Conservation (phyloP, 2,888 invertebrate genomes). For the Lycia hirtaria region DNA sequence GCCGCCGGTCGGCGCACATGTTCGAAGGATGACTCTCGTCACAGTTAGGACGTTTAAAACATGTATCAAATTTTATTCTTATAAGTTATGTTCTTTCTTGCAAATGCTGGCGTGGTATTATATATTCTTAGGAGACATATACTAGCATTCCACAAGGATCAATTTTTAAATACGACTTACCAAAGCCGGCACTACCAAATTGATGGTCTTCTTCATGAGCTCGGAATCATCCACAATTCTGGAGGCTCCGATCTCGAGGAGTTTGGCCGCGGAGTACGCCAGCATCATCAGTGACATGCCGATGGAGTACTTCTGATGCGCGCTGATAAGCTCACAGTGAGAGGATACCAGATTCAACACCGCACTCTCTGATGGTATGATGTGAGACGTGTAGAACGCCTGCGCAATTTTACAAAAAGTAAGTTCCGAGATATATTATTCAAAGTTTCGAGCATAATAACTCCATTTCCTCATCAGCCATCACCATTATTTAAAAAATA, state of each 20-base stretch:
- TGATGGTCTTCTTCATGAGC: slow-evolving; percentile 87
- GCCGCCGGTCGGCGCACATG: too few species aligned
- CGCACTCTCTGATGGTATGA: slow-evolving; percentile 93
- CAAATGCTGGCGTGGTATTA: too few species aligned
- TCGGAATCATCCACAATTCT: slow-evolving; percentile 85
- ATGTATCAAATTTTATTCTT: too few species aligned
- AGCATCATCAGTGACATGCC: slow-evolving; percentile 77
- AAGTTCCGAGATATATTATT: too few species aligned
- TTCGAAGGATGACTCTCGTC: too few species aligned
- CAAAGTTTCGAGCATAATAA: too few species aligned
- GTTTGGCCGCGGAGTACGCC: slow-evolving; percentile 74
- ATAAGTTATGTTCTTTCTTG: too few species aligned
- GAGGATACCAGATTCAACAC: slow-evolving; percentile 89
- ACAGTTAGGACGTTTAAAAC: too few species aligned
- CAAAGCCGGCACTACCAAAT: slow-evolving; percentile 90
- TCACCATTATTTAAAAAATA: neutral
- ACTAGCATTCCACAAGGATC: neutral
- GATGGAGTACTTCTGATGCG: slow-evolving; percentile 70
- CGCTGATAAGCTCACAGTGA: slow-evolving; percentile 77
- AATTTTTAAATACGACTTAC: slow-evolving; percentile 55
- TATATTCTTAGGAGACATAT: too few species aligned
- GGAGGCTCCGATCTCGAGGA: slow-evolving; percentile 71
- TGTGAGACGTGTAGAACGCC: slow-evolving; percentile 90
- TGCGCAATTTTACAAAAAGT: too few species aligned
- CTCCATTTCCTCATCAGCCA: too few species aligned